Percentiles rank a stretch among this genome's conserved stretches.
phyloP scores from a whole-genome alignment of 1,140 invertebrate genomes.

The Tyrophagus putrescentiae region DNA sequence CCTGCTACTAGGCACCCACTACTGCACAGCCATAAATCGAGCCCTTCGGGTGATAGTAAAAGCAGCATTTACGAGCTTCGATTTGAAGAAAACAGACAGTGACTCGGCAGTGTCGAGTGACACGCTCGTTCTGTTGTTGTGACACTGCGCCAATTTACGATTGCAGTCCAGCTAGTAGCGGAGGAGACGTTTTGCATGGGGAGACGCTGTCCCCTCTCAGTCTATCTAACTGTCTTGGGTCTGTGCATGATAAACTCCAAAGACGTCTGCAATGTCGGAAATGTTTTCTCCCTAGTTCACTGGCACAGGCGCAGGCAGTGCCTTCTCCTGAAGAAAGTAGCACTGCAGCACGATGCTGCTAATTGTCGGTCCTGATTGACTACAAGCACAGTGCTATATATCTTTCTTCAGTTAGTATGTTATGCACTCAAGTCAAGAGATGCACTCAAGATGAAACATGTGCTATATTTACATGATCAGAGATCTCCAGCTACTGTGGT shows the following conservation, averaged over 20 bases:
- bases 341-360: background rate
- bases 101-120: slow-evolving; percentile 1
- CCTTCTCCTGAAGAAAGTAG: too few species aligned
- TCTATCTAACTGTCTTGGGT: too few species aligned
- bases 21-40: background rate
- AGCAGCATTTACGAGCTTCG: background rate
- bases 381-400: slow-evolving; percentile 3
- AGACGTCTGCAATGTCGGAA: background rate
- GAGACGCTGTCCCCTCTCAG: too few species aligned
- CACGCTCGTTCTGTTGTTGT: background rate
- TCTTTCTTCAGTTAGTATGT: background rate
- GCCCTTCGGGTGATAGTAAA: background rate
- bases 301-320: too few species aligned
- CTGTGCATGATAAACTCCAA: background rate
- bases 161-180: background rate
- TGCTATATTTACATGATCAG: slow-evolving; percentile 11
- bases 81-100: background rate
- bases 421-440: background rate
- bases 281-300: background rate
- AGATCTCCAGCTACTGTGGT: too few species aligned
- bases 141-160: slow-evolving; percentile 4
- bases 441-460: background rate
- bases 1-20: background rate
- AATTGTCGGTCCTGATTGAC: background rate
- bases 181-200: too few species aligned